phyloP scores from a whole-genome alignment of 2,888 invertebrate genomes.

The Epinotia ramella region DNA sequence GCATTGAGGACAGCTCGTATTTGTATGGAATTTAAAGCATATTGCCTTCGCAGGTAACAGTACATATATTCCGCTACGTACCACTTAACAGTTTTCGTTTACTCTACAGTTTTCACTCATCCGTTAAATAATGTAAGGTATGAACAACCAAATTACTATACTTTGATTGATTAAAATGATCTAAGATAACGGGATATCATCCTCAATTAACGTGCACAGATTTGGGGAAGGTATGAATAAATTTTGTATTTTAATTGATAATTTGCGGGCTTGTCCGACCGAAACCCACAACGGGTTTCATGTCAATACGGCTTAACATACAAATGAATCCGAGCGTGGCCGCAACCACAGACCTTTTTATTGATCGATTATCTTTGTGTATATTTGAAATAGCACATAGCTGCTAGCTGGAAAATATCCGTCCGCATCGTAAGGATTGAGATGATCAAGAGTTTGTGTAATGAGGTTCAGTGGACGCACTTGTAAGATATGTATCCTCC shows the following conservation, averaged over 20 bases:
- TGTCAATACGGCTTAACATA: constrained; percentile 15
- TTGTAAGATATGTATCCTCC: background rate
- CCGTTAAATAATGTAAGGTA: constrained; percentile 34
- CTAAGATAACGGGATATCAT: background rate
- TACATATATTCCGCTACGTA: constrained; percentile 44
- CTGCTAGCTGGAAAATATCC: background rate
- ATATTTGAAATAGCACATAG: background rate
- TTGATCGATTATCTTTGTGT: constrained; percentile 20
- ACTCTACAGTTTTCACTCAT: constrained; percentile 35
- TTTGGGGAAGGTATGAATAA: background rate
- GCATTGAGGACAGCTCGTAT: constrained; percentile 31
- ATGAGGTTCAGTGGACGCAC: background rate
- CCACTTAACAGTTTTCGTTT: constrained; percentile 40
- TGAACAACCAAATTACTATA: constrained; percentile 7
- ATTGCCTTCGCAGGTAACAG: constrained; percentile 42
- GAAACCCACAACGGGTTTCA: constrained; percentile 9
- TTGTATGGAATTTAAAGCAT: constrained; percentile 18
- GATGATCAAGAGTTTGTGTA: background rate
- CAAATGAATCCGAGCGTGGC: constrained; percentile 18
- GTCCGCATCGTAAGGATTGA: background rate
- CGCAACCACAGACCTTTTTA: constrained; percentile 11
- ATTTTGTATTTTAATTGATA: constrained; percentile 3
- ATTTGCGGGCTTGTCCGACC: constrained; percentile 7
- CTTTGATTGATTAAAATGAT: background rate
- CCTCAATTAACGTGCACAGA: constrained; percentile 1